phyloP scores from a whole-genome alignment of 2,888 invertebrate species.

The Philonicus albiceps region DNA sequence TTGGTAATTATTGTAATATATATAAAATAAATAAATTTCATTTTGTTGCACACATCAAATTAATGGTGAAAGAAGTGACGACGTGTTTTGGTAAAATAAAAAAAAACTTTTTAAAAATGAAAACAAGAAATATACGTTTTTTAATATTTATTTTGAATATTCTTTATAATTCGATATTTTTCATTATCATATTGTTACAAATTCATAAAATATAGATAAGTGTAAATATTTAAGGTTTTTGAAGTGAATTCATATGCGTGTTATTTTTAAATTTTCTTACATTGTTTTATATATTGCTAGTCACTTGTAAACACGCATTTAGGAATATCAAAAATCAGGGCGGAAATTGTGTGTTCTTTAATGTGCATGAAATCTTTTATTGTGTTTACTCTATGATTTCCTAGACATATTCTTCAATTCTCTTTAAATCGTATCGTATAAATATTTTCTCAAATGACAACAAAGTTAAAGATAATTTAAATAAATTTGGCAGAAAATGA shows the following conservation, averaged over 20 bases:
- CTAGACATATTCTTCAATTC: not conserved
- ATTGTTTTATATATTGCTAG: not conserved
- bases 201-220: slow-evolving; percentile 40
- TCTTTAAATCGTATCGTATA: not conserved
- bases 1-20: too few relatives aligned
- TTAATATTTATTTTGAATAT: slow-evolving; percentile 39
- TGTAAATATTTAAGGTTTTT: slow-evolving; percentile 34
- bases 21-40: too few relatives aligned
- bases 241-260: not conserved
- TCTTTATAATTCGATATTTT: slow-evolving; percentile 24
- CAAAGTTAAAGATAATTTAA: not conserved
- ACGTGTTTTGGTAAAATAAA: too few relatives aligned
- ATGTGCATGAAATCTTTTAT: slow-evolving; percentile 30
- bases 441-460: not conserved
- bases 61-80: not conserved
- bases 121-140: not conserved
- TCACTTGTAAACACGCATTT: slow-evolving; percentile 38
- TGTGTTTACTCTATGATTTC: not conserved
- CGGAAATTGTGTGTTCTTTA: slow-evolving; percentile 26
- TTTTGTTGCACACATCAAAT: too few relatives aligned
- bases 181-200: slow-evolving; percentile 27
- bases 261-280: not conserved
- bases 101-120: not conserved
- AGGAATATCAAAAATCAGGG: slow-evolving; percentile 40
- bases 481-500: not conserved